Conservation (phyloP, 2,113 vertebrate genomes). For the Antechinus stuartii region DNA sequence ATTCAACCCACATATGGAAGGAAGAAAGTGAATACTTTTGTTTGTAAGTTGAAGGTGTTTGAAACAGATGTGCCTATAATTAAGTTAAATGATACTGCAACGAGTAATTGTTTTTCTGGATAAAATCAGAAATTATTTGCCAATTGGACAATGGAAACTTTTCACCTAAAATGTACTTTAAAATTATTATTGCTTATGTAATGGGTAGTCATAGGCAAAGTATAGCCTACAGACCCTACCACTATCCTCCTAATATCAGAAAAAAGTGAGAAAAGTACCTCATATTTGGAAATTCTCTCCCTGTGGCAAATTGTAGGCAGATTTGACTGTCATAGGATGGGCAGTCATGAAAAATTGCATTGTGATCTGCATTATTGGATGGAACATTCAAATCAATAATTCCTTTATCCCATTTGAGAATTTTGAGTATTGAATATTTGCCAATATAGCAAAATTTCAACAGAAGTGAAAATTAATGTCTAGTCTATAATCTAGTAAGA, state of each 20-base stretch:
- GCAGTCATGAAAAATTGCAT: not conserved
- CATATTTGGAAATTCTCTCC: not conserved
- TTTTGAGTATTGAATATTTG: not conserved
- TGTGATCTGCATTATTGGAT: not conserved
- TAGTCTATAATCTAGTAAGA: not conserved
- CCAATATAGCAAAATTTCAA: not conserved
- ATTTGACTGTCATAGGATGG: not conserved
- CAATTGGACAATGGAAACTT: not conserved
- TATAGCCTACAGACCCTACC: not conserved
- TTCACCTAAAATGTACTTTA: not conserved
- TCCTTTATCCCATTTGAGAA: not conserved
- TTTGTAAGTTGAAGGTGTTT: slow-evolving; percentile 52
- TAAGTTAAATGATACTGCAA: slow-evolving; percentile 42
- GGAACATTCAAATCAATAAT: not conserved
- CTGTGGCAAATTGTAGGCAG: not conserved
- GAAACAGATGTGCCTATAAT: slow-evolving; percentile 28
- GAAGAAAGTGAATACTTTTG: slow-evolving; percentile 45
- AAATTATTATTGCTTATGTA: not conserved
- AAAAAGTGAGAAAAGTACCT: not conserved
- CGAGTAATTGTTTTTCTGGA: not conserved
- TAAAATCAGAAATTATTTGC: slow-evolving; percentile 11
- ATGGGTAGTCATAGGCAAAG: not conserved
- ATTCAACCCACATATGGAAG: slow-evolving; percentile 45
- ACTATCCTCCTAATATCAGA: not conserved
- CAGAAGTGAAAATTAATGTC: not conserved